Base-by-base conservation (phyloP, 2,888 invertebrate genomes). In the Stomorhina lunata region DNA sequence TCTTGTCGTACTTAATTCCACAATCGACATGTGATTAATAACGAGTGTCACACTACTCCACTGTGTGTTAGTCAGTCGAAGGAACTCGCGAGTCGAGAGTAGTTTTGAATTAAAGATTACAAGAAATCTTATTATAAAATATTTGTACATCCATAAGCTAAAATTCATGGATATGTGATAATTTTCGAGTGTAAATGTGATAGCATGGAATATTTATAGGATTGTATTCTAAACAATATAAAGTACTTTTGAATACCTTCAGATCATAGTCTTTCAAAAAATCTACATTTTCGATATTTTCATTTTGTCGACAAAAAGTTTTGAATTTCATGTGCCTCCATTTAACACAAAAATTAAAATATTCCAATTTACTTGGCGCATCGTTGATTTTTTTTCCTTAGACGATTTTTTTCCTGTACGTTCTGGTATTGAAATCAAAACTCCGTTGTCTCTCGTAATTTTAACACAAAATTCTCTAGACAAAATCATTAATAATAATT, bases 21-120 rank as follows among this genome's bases (percentile, higher is more conserved):
- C 86, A 88, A 90, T 90, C 88, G 89, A 87, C 87, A 89, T 86
- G 86, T 90, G 90, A 90, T 90, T 90, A 90, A 90, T 90, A 88
- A 87, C 87, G 79, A 81, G 85, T 89, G 89, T 87, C 90, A 78
- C 53, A 87, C 85, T 82, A 84, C 73, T 80, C 84, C 77, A 84
- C 77, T 65, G 84, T 86, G n/a, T n/a, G n/a, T n/a, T n/a, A n/a
- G n/a, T n/a, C n/a, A n/a, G n/a, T n/a, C n/a, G 71, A 80, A 81
- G 80, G 81, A 57, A 71, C 32, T 50, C 25, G 34, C 9, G 9
- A 53, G 6, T 7, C 53, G 15, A 4, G 2, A 43, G 29, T 29
- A 32, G 2, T 4, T 20, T 59, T 59, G 37, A 17, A 48, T 37
- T 61, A 37, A 45, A 50, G 50, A 25, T 25, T 50, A 55, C 53